A percentile compares a stretch with the other conserved stretches of the same genome.
Conservation (phyloP, 2,113 vertebrate genomes). For the Struthidea cinerea region DNA sequence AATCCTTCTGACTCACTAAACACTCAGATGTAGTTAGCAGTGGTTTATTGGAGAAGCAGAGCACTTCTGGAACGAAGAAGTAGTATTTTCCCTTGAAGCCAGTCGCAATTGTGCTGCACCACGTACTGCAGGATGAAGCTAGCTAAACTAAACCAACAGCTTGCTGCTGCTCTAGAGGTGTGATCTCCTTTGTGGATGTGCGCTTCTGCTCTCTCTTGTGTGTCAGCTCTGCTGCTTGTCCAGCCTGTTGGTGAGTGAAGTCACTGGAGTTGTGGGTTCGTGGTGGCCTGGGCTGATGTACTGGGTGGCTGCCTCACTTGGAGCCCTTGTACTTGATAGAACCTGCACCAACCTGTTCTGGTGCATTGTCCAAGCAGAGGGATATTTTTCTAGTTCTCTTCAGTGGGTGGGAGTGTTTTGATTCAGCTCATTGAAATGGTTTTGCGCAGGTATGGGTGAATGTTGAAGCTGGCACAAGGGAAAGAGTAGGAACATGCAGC, state of each 20-base stretch:
- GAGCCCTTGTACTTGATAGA: neutral
- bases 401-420: neutral
- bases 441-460: neutral
- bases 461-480: neutral
- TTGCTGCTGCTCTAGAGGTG: neutral
- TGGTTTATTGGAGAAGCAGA: neutral
- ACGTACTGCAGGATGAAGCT: neutral
- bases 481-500: conserved; percentile 7
- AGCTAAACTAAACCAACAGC: neutral
- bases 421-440: neutral
- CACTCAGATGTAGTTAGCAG: neutral
- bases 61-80: neutral
- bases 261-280: neutral
- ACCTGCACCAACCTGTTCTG: neutral
- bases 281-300: neutral
- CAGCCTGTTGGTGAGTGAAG: neutral
- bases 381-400: neutral
- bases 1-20: neutral
- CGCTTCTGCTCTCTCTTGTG: neutral
- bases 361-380: neutral
- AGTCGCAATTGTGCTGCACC: neutral
- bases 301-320: neutral
- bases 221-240: neutral
- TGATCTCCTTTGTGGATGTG: neutral
- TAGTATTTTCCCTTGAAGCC: neutral